A percentile compares a stretch with the other conserved stretches of the same genome.
Evolutionary conservation across 1,140 invertebrate species (phyloP).

Genomic region (Alviniconcha marisindica): DNA sequence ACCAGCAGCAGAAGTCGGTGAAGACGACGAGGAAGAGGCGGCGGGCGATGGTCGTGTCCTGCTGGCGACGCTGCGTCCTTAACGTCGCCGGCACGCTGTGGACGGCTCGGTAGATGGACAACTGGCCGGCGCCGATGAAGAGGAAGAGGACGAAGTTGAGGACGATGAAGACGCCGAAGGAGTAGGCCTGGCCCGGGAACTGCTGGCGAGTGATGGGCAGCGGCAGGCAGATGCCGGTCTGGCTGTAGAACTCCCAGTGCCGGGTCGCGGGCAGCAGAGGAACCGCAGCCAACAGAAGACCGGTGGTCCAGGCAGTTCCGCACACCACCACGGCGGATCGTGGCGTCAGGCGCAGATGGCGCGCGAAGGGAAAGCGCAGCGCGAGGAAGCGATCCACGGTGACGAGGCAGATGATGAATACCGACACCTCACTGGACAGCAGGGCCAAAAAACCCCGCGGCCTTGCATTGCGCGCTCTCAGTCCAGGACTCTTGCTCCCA

Average conservation of each 20-base stretch:
- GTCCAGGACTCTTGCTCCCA: no score
- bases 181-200: neutral
- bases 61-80: neutral
- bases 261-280: neutral
- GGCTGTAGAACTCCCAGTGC: conserved; percentile 5
- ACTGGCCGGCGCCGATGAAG: neutral
- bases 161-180: neutral
- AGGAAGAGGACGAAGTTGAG: neutral
- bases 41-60: neutral
- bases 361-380: conserved; percentile 62
- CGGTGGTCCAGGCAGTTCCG: neutral
- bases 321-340: no score
- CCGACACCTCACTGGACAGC: conserved; percentile 59
- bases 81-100: neutral
- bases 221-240: neutral
- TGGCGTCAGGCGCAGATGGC: no score
- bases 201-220: neutral
- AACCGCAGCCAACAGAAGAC: neutral
- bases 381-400: conserved; percentile 59
- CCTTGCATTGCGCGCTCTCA: no score
- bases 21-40: neutral
- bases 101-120: neutral
- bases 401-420: conserved; percentile 58
- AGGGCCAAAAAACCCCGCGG: conserved; percentile 59
- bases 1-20: neutral